Evolutionary conservation across 2,888 invertebrate genomes (phyloP).

Genomic region (Parelbella ahira): DNA sequence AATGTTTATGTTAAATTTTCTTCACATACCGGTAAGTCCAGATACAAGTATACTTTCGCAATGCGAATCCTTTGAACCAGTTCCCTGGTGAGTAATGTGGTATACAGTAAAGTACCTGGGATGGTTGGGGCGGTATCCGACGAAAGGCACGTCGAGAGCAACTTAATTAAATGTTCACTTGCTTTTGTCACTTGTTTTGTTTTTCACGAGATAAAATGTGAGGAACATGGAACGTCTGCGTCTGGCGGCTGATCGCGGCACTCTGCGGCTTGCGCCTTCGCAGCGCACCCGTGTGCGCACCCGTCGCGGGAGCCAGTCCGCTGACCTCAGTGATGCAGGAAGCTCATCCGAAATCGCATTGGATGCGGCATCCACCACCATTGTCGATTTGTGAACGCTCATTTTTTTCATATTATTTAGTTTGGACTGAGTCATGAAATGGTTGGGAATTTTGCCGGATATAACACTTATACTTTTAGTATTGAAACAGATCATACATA

Average conservation of each 20-base stretch:
- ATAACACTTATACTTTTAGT: too few species aligned
- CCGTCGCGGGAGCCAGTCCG: conserved; percentile 36
- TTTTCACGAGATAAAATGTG: conserved; percentile 36
- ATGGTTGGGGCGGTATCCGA: conserved; percentile 39
- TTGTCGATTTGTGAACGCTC: not conserved
- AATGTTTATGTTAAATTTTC: conserved; percentile 6
- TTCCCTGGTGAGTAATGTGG: conserved; percentile 35
- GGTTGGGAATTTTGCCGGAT: too few species aligned
- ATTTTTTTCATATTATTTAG: not conserved
- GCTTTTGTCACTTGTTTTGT: conserved; percentile 39
- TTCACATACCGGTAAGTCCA: conserved; percentile 16
- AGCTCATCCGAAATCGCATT: conserved; percentile 38
- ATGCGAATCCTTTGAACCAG: conserved; percentile 53
- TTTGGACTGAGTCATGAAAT: too few species aligned
- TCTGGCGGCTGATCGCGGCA: conserved; percentile 39
- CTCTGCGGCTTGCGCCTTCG: conserved; percentile 39
- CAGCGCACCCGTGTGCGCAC: conserved; percentile 31
- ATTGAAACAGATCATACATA: too few species aligned
- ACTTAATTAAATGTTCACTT: conserved; percentile 48
- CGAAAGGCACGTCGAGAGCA: conserved; percentile 35
- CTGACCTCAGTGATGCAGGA: conserved; percentile 59
- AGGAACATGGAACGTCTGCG: conserved; percentile 39
- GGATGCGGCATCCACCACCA: conserved; percentile 37
- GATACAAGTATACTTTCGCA: conserved; percentile 53
- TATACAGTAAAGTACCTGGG: conserved; percentile 59